These are phyloP conservation scores for Ploceus nigricollis DNA, from an alignment of 2,113 vertebrate genomes.

Conservation along the genomic window DNA sequence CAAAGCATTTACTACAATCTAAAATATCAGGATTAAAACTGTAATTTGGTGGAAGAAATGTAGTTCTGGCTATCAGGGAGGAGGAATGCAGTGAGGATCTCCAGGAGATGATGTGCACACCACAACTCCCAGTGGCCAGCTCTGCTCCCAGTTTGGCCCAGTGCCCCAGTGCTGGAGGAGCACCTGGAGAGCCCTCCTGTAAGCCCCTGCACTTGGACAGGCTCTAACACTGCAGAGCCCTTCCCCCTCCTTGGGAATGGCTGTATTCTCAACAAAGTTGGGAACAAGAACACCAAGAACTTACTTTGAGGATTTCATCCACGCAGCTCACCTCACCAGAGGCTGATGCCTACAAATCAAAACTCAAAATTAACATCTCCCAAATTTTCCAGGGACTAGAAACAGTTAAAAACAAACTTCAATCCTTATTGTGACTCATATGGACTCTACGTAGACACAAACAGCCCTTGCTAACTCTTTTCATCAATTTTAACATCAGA, in stretches of 20 bases:
- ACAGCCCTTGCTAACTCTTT: not conserved
- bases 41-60: not conserved
- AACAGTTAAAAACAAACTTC: not conserved
- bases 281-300: not conserved
- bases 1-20: not conserved
- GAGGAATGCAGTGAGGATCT: not conserved
- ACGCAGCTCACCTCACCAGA: slow-evolving; percentile 94
- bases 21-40: not conserved
- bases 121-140: not conserved
- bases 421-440: not conserved
- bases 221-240: not conserved
- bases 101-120: not conserved
- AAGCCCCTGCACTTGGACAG: not conserved
- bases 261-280: not conserved
- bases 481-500: not conserved
- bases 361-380: slow-evolving; percentile 11
- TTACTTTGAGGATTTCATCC: slow-evolving; percentile 98
- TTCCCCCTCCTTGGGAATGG: not conserved
- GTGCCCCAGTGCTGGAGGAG: not conserved
- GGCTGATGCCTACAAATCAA: slow-evolving; percentile 82
- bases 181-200: not conserved
- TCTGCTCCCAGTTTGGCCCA: not conserved
- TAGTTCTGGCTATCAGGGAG: not conserved
- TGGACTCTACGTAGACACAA: not conserved
- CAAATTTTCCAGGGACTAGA: not conserved